A percentile compares a stretch with the other conserved stretches of the same genome.
Evolutionary conservation across 2,113 vertebrate species (phyloP).

Genomic region (Pleuronectes platessa): DNA sequence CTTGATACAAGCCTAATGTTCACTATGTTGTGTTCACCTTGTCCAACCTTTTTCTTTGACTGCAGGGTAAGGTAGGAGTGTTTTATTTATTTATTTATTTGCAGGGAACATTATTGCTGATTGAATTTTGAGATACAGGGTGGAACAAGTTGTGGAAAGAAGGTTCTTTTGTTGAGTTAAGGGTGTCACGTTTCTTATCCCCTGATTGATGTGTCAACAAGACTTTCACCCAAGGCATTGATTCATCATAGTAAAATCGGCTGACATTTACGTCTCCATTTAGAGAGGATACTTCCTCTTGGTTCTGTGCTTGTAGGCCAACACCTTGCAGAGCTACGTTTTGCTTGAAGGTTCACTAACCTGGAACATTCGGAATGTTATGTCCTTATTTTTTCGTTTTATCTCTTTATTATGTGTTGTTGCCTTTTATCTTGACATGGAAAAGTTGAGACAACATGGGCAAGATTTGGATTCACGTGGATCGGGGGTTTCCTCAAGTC

Average conservation of each 20-base stretch:
- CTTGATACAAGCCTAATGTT: neutral
- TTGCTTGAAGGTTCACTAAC: neutral
- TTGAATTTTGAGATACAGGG: too few species aligned
- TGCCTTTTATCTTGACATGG: too few species aligned
- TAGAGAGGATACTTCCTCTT: constrained; percentile 29
- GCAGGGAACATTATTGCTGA: too few species aligned
- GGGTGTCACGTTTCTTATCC: neutral
- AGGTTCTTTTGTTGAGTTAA: neutral
- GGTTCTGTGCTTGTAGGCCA: neutral
- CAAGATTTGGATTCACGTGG: neutral
- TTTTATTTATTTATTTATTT: too few species aligned
- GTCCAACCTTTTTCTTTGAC: neutral
- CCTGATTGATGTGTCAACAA: neutral
- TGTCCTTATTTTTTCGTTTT: too few species aligned
- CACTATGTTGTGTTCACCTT: neutral
- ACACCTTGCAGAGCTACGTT: neutral
- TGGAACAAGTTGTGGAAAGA: too few species aligned
- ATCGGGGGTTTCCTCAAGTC: neutral
- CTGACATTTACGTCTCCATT: constrained; percentile 12
- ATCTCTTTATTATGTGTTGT: too few species aligned
- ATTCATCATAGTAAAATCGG: neutral
- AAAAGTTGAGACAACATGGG: too few species aligned
- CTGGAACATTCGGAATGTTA: neutral
- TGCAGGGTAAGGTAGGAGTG: too few species aligned
- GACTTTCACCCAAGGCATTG: neutral